A percentile compares a stretch with the other conserved stretches of the same genome.
These are phyloP conservation scores for Acleris literana DNA, from an alignment of 2,888 invertebrate species.

Conservation along the genomic window DNA sequence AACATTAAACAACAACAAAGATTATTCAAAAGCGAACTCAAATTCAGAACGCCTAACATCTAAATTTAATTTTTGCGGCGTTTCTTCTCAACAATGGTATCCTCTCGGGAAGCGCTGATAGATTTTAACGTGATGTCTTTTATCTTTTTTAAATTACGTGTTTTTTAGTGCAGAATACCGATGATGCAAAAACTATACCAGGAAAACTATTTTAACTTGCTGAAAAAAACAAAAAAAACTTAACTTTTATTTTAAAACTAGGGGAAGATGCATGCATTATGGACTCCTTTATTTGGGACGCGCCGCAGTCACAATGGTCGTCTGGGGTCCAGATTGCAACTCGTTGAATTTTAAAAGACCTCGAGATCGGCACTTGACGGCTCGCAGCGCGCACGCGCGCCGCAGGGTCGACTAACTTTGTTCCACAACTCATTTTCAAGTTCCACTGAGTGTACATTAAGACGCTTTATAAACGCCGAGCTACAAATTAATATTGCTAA, in stretches of 20 bases:
- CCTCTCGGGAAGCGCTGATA: too few relatives aligned
- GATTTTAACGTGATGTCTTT: too few relatives aligned
- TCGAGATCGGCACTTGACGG: slow-evolving; percentile 18
- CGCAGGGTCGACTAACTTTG: slow-evolving; percentile 28
- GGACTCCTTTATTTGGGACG: neutral
- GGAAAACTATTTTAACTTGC: too few relatives aligned
- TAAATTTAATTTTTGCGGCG: too few relatives aligned
- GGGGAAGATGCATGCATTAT: neutral
- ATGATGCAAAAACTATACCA: too few relatives aligned
- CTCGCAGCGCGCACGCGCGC: slow-evolving; percentile 28
- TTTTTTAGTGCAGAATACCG: too few relatives aligned
- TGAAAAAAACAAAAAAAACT: too few relatives aligned
- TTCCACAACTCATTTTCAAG: slow-evolving; percentile 32
- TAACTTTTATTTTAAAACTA: neutral
- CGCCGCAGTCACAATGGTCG: slow-evolving; percentile 3
- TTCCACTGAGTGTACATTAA: slow-evolving; percentile 32
- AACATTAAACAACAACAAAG: too few relatives aligned
- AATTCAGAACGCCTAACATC: too few relatives aligned
- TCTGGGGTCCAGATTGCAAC: slow-evolving; percentile 12
- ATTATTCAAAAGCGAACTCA: too few relatives aligned
- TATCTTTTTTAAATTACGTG: too few relatives aligned
- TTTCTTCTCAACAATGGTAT: too few relatives aligned
- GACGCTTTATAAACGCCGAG: slow-evolving; percentile 30
- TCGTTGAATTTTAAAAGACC: slow-evolving; percentile 33
- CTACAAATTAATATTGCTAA: slow-evolving; percentile 28